phyloP scores from a whole-genome alignment of 1,140 invertebrate genomes.

The Alviniconcha marisindica region DNA sequence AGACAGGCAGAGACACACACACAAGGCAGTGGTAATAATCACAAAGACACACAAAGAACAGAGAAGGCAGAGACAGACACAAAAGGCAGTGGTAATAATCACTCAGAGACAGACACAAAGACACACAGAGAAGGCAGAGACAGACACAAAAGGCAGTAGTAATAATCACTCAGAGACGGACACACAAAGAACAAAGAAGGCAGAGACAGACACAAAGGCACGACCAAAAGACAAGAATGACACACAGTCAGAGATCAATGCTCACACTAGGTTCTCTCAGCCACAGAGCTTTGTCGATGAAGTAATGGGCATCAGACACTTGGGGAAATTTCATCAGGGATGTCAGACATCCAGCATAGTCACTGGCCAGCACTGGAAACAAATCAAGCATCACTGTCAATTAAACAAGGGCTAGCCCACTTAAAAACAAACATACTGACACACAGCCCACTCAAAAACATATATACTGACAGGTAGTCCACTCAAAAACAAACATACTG shows the following conservation, averaged over 20 bases:
- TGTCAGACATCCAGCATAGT: slow-evolving; percentile 82
- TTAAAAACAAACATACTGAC: too few relatives aligned
- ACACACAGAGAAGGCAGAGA: too few relatives aligned
- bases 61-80: too few relatives aligned
- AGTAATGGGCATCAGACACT: slow-evolving; percentile 80
- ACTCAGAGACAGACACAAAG: slow-evolving; percentile 14
- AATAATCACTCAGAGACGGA: slow-evolving; percentile 10
- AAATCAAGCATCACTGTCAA: background rate
- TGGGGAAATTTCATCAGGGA: slow-evolving; percentile 83
- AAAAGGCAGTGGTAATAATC: too few relatives aligned
- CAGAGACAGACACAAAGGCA: slow-evolving; percentile 5
- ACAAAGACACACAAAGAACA: too few relatives aligned
- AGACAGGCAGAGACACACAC: too few relatives aligned
- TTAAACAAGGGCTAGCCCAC: too few relatives aligned
- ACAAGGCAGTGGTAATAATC: too few relatives aligned
- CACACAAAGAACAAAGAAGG: background rate
- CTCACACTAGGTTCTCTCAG: slow-evolving; percentile 79
- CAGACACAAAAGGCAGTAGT: too few relatives aligned
- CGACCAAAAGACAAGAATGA: background rate
- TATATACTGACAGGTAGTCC: too few relatives aligned
- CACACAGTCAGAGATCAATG: background rate
- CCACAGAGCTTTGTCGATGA: slow-evolving; percentile 82
- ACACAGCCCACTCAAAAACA: too few relatives aligned
- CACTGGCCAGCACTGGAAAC: slow-evolving; percentile 80
- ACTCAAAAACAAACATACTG: too few relatives aligned